Percentiles rank a stretch among this genome's conserved stretches.
phyloP scores from a whole-genome alignment of 2,113 vertebrate species.

The Burhinus bistriatus region DNA sequence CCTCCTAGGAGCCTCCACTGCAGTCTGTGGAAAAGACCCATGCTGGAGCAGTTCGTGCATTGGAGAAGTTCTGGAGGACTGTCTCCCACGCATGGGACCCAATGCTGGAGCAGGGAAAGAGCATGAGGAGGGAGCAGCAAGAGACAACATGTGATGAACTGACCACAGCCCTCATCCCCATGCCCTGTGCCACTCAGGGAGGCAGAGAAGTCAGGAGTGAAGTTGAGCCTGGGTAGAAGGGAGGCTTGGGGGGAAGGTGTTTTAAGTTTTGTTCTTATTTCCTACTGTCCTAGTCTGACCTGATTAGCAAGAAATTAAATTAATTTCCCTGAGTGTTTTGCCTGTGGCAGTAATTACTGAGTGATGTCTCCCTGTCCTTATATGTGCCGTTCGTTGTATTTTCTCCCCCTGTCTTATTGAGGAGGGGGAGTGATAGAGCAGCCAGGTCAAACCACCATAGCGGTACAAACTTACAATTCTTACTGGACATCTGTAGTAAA shows the following conservation, averaged over 20 bases:
- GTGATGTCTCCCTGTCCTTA: background rate
- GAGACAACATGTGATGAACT: background rate
- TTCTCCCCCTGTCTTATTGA: background rate
- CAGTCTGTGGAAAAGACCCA: background rate
- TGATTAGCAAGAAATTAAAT: background rate
- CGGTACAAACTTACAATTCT: background rate
- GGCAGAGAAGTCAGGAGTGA: background rate
- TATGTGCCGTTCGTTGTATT: background rate
- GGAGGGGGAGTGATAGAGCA: background rate
- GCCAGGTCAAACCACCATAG: background rate
- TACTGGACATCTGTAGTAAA: background rate
- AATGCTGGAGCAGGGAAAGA: background rate
- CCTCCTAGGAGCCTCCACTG: background rate
- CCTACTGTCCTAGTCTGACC: background rate
- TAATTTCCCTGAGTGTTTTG: background rate
- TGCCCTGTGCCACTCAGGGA: accelerated
- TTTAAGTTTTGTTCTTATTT: background rate
- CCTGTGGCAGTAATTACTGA: background rate
- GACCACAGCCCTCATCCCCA: accelerated
- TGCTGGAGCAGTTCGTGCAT: background rate
- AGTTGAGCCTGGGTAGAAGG: background rate
- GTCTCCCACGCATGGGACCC: background rate
- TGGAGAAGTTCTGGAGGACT: background rate
- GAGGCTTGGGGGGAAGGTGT: background rate
- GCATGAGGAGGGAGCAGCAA: background rate